Evolutionary conservation across 2,888 invertebrate genomes (phyloP).

Genomic region (Campoplex capitator): DNA sequence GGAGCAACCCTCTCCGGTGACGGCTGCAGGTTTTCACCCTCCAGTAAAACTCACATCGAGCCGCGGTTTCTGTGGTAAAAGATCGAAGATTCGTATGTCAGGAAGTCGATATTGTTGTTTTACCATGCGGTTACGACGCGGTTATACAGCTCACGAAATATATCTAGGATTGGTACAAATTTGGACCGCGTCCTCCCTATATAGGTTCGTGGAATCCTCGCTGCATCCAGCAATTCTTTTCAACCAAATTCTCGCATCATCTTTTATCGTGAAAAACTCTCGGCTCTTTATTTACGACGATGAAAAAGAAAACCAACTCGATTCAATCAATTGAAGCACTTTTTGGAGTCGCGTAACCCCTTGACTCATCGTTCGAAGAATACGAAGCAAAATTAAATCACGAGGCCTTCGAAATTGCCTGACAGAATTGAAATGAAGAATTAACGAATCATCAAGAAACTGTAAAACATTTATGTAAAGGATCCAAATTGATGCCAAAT

Average conservation of each 20-base stretch:
- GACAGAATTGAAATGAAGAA: too few species aligned
- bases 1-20: conserved; percentile 31
- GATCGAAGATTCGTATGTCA: conserved; percentile 55
- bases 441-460: neutral
- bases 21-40: conserved; percentile 37
- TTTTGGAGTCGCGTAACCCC: neutral
- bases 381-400: too few species aligned
- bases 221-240: neutral
- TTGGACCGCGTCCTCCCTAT: neutral
- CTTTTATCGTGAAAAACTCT: neutral
- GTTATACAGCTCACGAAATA: neutral
- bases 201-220: neutral
- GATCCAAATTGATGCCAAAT: neutral
- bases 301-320: neutral
- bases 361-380: too few species aligned
- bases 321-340: neutral
- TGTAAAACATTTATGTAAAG: neutral
- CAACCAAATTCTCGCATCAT: too few species aligned
- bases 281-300: neutral
- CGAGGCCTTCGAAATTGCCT: too few species aligned
- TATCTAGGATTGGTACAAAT: neutral
- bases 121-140: conserved; percentile 26
- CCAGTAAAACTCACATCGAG: conserved; percentile 20
- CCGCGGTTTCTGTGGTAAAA: conserved; percentile 44
- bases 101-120: conserved; percentile 66